Base-by-base conservation (phyloP, 2,888 invertebrate genomes). In the Drosophila robusta region DNA sequence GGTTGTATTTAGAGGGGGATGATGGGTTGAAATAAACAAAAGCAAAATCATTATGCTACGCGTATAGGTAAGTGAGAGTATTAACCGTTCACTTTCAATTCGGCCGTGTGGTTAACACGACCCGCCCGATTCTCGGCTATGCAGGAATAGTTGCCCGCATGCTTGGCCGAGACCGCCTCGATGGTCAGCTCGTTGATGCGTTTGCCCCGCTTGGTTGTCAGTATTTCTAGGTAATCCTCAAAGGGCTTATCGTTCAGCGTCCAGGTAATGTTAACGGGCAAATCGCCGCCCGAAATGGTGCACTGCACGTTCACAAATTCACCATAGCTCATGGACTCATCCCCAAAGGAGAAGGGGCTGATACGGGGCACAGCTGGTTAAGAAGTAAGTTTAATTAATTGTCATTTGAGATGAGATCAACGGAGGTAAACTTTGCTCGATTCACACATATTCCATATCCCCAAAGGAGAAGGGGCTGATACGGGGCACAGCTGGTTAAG, bases 81-180 rank as follows among this genome's bases (percentile, higher is more conserved):
- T 70, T 87, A 80, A 96, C 96, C 96, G 91, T 96, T 95, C 77
- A 96, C 96, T 91, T 94, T 94, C 78, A 96, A 93, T 89, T 94
- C 94, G 74, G 96, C 95, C 60, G 95, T 94, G 90, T 95, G 95
- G 78, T 94, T 94, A 80, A 95, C 94, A 73, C 93, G 93, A 85
- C 96, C 97, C 64, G 96, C 96, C 79, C 93, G 93, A 92, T 96
- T 97, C 92, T 94, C 94, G 61, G 95, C 96, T 78, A 94, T 93
- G 91, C 96, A 96, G 76, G 95, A 95, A 92, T 96, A 96, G 91
- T 95, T 95, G 69, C 96, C 96, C 65, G 94, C 94, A 92, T 96
- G 95, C 86, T 94, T 94, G 76, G 95, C 95, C 83, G 94, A 93
- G 61, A 95, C 95, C 7, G 95, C 94, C 80, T 95, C 94, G 86